Evolutionary conservation across 2,113 vertebrate species (phyloP).

Genomic region (Paratilapia polleni): DNA sequence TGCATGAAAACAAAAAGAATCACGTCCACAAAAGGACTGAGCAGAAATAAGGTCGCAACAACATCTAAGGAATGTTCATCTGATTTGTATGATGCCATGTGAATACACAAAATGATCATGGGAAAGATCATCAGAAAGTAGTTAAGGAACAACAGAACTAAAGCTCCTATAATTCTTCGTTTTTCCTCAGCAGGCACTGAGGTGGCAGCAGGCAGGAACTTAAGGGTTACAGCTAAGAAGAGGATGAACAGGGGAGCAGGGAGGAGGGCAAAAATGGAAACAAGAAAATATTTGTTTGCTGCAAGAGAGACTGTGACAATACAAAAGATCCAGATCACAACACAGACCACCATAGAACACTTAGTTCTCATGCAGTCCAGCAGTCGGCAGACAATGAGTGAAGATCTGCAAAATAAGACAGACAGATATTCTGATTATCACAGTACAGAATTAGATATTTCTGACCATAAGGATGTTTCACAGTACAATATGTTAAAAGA

Average conservation of each 20-base stretch:
- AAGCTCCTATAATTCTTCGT: not conserved
- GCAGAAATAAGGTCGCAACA: rapidly evolving
- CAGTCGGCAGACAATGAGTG: not conserved
- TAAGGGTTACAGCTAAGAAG: not conserved
- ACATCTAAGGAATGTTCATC: rapidly evolving
- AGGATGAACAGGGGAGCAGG: not conserved
- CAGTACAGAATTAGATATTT: not conserved
- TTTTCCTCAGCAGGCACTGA: not conserved
- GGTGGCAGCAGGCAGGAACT: not conserved
- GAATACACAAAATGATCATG: rapidly evolving
- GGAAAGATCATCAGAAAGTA: not conserved
- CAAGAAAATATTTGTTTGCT: not conserved
- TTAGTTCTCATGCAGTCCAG: not conserved
- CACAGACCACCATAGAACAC: not conserved
- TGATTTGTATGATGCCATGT: rapidly evolving
- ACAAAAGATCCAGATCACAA: not conserved
- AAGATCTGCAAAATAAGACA: not conserved
- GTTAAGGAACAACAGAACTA: not conserved
- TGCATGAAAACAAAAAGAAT: not conserved
- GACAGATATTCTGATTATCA: not conserved
- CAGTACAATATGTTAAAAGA: not conserved
- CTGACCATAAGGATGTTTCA: not conserved
- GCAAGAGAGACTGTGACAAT: rapidly evolving
- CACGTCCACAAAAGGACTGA: not conserved
- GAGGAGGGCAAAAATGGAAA: not conserved